Base-by-base conservation (phyloP, 1,140 invertebrate genomes). In the Acromyrmex heyeri region DNA sequence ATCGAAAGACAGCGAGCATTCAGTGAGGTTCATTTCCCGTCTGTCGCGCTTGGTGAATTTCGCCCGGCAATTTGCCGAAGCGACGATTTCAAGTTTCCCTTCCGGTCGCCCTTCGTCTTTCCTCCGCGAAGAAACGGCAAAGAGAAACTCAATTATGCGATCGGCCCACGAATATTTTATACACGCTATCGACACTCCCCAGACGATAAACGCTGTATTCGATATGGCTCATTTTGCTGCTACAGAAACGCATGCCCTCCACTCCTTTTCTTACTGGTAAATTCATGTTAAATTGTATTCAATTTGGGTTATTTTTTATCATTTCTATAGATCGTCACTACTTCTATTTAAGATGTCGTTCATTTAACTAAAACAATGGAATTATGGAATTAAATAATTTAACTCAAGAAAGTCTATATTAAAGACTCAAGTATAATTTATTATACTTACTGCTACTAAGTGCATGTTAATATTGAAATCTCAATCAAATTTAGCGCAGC, bases 1-100 rank as follows among this genome's bases (percentile, higher is more conserved):
- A 53, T 34, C 57, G 88, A 90, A 77, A 88, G 89, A 79, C 75
- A 62, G 55, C 38, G 44, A 48, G 44, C n/a, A n/a, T 6, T 57
- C 55, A 38, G 64, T 21, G 75, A 65, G 86, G 53, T 72, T 90
- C 88, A 86, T 90, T 90, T 90, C 86, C 88, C 76, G 89, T 88
- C 85, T 55, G 86, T 81, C 62, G 50, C 59, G 65, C 64, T 59
- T 81, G 64, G 77, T 85, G 86, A 90, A 82, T 90, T 90, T 89
- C 73, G 70, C 64, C 10, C 64, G 61, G 85, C 85, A 89, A 89
- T 89, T 90, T 65, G 87, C 82, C 64, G 77, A 48, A 55, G 62
- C 76, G 88, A 82, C 88, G 70, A 79, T 82, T 83, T 73, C 79
- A 61, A 73, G 24, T 82, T 82, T 83, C 38, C 79, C 79, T 82